Evolutionary conservation across 1,140 invertebrate species (phyloP), one percentile per base, ranked within the genome.

Genomic region (Lepidurus couesii): DNA sequence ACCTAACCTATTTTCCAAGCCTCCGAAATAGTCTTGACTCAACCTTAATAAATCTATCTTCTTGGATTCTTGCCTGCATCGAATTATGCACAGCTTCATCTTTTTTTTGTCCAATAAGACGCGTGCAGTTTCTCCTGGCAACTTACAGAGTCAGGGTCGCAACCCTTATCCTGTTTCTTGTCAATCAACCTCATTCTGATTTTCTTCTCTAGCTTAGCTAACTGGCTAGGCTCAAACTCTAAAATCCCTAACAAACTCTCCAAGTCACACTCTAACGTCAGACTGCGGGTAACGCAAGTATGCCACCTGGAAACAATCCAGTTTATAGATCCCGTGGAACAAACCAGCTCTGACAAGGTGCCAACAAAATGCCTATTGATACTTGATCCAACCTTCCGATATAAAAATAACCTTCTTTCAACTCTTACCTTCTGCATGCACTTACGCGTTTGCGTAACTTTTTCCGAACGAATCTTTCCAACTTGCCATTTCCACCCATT

Each of bases 281-380:
- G 34, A 34, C 34, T 34, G 34, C 34, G 34, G 34, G 34, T 34
- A 34, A 34, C 34, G 34, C 16, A 65, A 65, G 53, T 65, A 65
- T 65, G 53, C 53, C 53, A 65, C 53, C 53, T 65, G 53, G 53
- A 65, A 65, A 21, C 53, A 65, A 65, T 65, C 53, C 53, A 65
- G 53, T 65, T 65, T 65, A 65, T 65, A 65, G 21, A 65, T 65
- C 53, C 53, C 16, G 53, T 65, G 53, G 53, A 21, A 65, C 16
- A 7, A 65, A 16, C 53, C 53, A 13, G 53, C 53, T 65, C 53
- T 65, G 53, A 65, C 53, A 65, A 65, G 53, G 53, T 65, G 53
- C 53, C 53, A 65, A 65, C 53, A 65, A 65, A 65, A 65, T 65
- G 53, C 53, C 53, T 65, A 65, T 65, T 65, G 53, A 65, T 65